Evolutionary conservation across 2,113 vertebrate species (phyloP).

Genomic region (Tautogolabrus adspersus): DNA sequence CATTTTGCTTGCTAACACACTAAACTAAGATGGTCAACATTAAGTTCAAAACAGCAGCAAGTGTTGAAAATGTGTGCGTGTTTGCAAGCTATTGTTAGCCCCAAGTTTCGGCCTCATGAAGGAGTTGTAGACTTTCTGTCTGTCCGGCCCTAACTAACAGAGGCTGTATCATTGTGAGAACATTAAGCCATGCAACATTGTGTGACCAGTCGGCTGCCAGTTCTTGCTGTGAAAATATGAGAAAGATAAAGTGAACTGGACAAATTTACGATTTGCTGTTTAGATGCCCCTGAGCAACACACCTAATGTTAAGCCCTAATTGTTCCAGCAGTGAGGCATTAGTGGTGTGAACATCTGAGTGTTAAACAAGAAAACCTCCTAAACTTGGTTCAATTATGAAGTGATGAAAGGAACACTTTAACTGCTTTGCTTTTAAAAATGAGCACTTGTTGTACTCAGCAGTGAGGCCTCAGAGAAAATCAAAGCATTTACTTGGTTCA

Average conservation of each 20-base stretch:
- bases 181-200: constrained; percentile 12
- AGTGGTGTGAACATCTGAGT: constrained; percentile 41
- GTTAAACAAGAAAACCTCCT: constrained; percentile 18
- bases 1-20: too few relatives aligned
- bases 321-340: constrained; percentile 43
- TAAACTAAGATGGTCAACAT: too few relatives aligned
- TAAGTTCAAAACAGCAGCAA: too few relatives aligned
- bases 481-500: neutral
- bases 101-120: neutral
- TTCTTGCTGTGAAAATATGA: constrained; percentile 49
- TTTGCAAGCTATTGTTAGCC: too few relatives aligned
- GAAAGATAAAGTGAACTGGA: constrained; percentile 34
- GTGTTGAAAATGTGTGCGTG: too few relatives aligned
- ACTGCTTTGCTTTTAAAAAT: constrained; percentile 25
- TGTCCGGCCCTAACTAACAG: neutral
- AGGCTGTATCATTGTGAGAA: constrained; percentile 25
- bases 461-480: neutral
- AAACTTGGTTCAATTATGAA: constrained; percentile 16
- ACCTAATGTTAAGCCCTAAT: constrained; percentile 40
- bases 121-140: neutral
- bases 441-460: neutral
- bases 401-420: constrained; percentile 26
- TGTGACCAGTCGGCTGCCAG: constrained; percentile 10
- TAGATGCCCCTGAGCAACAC: constrained; percentile 37
- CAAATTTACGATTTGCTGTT: constrained; percentile 46